Percentiles rank a stretch among this genome's conserved stretches.
Evolutionary conservation across 2,888 invertebrate genomes (phyloP).

Genomic region (Rhamphomyia laevipes): DNA sequence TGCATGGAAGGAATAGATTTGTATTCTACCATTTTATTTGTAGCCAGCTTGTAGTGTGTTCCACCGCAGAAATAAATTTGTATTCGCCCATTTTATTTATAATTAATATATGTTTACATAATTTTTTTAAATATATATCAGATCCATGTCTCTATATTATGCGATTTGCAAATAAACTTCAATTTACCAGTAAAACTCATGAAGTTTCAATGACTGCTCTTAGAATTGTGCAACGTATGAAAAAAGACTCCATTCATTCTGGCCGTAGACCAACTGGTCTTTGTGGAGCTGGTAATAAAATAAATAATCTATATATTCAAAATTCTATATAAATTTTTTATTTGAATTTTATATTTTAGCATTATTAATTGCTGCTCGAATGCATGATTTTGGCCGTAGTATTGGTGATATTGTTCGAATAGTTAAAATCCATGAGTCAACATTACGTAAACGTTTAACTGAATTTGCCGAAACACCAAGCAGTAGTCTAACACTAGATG

Average conservation of each 20-base stretch:
- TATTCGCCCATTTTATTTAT: too few species aligned
- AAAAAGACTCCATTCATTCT: constrained; percentile 92
- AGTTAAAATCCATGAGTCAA: constrained; percentile 91
- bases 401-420: constrained; percentile 83
- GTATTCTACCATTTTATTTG: too few species aligned
- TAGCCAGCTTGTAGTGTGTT: too few species aligned
- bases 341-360: constrained; percentile 44
- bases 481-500: constrained; percentile 85
- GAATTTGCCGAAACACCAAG: constrained; percentile 98
- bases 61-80: too few species aligned
- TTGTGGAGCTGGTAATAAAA: constrained; percentile 78
- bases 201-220: constrained; percentile 92
- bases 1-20: too few species aligned
- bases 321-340: constrained; percentile 15
- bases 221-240: constrained; percentile 92
- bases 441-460: constrained; percentile 75
- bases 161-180: constrained; percentile 85
- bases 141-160: constrained; percentile 95
- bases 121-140: constrained; percentile 40
- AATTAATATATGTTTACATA: too few species aligned
- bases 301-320: neutral
- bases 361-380: constrained; percentile 81
- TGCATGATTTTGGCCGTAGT: constrained; percentile 83
- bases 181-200: constrained; percentile 85
- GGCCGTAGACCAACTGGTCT: constrained; percentile 93